Percentiles rank a stretch among this genome's conserved stretches.
Conservation (phyloP, 1,140 invertebrate genomes). For the Drosophila bifasciata region DNA sequence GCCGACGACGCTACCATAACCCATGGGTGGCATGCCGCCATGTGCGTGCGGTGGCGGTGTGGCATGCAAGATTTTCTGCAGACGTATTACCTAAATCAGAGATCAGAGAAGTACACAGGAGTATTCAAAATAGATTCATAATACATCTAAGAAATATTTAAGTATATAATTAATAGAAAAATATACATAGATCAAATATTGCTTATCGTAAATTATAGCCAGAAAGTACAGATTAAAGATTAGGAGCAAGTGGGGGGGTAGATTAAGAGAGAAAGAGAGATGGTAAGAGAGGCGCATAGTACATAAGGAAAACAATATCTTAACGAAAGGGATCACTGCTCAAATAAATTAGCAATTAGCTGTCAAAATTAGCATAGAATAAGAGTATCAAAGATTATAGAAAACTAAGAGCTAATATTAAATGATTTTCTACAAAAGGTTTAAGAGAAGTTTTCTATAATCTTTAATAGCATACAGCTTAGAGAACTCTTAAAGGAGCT, state of each 20-base stretch:
- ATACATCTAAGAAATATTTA: slow-evolving; percentile 24
- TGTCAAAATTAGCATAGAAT: no score
- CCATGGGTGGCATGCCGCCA: slow-evolving; percentile 26
- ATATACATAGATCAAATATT: slow-evolving; percentile 11
- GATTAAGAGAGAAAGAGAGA: slow-evolving; percentile 8
- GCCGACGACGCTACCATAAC: slow-evolving; percentile 67
- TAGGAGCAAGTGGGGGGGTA: slow-evolving; percentile 10
- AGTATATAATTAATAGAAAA: slow-evolving; percentile 2
- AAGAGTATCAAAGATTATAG: no score
- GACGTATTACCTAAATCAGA: slow-evolving; percentile 80
- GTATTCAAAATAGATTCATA: slow-evolving; percentile 2
- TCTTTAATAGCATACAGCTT: no score
- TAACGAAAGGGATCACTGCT: slow-evolving; percentile 16
- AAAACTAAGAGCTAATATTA: no score
- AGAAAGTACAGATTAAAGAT: slow-evolving; percentile 16
- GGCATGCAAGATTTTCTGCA: slow-evolving; percentile 83
- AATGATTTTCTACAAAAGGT: no score
- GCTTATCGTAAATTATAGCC: slow-evolving; percentile 33
- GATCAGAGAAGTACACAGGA: slow-evolving; percentile 60
- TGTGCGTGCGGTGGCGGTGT: slow-evolving; percentile 75
- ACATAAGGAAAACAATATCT: slow-evolving; percentile 20
- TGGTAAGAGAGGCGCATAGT: slow-evolving; percentile 12
- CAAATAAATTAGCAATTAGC: no score
- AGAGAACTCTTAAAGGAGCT: no score
- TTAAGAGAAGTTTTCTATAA: no score